Evolutionary conservation across 2,888 invertebrate genomes (phyloP).

Genomic region (Anagyrus pseudococci): DNA sequence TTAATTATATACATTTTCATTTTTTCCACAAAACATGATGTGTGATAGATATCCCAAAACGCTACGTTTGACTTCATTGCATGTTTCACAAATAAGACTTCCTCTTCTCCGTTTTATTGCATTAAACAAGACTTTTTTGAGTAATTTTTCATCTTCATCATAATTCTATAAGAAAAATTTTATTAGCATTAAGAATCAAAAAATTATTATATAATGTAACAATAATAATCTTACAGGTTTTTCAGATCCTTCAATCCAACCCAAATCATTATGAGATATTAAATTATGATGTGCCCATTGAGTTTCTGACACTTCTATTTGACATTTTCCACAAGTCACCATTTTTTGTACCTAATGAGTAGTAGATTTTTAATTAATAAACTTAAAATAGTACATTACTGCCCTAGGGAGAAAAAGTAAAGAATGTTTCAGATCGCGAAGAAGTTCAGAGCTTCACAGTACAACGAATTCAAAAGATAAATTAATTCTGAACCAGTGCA

Average conservation of each 20-base stretch:
- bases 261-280: constrained; percentile 65
- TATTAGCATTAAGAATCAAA: constrained; percentile 14
- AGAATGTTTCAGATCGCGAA: too few species aligned
- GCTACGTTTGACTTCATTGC: constrained; percentile 60
- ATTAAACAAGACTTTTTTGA: constrained; percentile 62
- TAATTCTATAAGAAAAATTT: constrained; percentile 63
- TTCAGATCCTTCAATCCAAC: constrained; percentile 66
- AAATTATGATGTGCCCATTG: constrained; percentile 66
- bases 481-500: background rate
- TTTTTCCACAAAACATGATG: constrained; percentile 68
- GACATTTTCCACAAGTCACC: constrained; percentile 63
- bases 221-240: constrained; percentile 63
- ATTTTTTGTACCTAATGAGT: constrained; percentile 13
- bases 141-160: constrained; percentile 60
- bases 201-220: constrained; percentile 7
- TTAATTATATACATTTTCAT: constrained; percentile 61
- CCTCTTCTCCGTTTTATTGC: constrained; percentile 61
- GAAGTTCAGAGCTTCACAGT: too few species aligned
- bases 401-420: too few species aligned
- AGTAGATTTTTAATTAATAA: constrained; percentile 1
- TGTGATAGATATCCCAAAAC: constrained; percentile 70
- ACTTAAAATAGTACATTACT: too few species aligned
- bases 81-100: constrained; percentile 65
- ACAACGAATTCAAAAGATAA: too few species aligned
- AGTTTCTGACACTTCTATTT: constrained; percentile 54